phyloP scores from a whole-genome alignment of 1,140 invertebrate species.

The Lithobius niger region DNA sequence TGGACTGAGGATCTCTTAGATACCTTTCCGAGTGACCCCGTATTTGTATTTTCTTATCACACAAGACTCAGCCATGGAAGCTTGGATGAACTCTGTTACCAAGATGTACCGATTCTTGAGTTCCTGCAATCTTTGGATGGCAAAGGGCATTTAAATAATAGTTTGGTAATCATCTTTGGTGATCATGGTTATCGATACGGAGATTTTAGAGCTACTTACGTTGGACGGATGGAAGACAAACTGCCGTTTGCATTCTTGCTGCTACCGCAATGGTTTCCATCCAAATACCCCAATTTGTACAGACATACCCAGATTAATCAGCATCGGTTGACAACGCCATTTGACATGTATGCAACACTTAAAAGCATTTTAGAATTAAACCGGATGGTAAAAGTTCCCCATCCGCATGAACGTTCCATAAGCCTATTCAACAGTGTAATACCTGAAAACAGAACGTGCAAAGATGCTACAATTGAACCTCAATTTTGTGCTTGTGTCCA shows the following conservation, averaged over 20 bases:
- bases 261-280: slow-evolving; percentile 55
- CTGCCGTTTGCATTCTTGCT: slow-evolving; percentile 69
- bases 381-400: neutral
- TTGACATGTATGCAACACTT: slow-evolving; percentile 36
- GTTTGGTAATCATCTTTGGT: slow-evolving; percentile 62
- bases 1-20: slow-evolving; percentile 14
- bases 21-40: slow-evolving; percentile 18
- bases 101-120: slow-evolving; percentile 5
- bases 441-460: slow-evolving; percentile 28
- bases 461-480: slow-evolving; percentile 27
- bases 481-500: slow-evolving; percentile 33
- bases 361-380: slow-evolving; percentile 24
- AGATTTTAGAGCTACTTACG: slow-evolving; percentile 55
- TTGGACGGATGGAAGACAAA: slow-evolving; percentile 75
- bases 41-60: slow-evolving; percentile 25
- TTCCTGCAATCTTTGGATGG: slow-evolving; percentile 12
- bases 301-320: slow-evolving; percentile 52
- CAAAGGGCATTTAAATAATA: slow-evolving; percentile 32
- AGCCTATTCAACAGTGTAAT: slow-evolving; percentile 27
- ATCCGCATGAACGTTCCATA: slow-evolving; percentile 18
- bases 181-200: slow-evolving; percentile 90
- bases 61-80: slow-evolving; percentile 26
- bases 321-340: slow-evolving; percentile 33
- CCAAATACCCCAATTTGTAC: slow-evolving; percentile 45
- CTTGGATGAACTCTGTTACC: slow-evolving; percentile 23